Evolutionary conservation across 2,888 invertebrate genomes (phyloP), one percentile per base, ranked within the genome.

Genomic region (Blastobasis adustella): DNA sequence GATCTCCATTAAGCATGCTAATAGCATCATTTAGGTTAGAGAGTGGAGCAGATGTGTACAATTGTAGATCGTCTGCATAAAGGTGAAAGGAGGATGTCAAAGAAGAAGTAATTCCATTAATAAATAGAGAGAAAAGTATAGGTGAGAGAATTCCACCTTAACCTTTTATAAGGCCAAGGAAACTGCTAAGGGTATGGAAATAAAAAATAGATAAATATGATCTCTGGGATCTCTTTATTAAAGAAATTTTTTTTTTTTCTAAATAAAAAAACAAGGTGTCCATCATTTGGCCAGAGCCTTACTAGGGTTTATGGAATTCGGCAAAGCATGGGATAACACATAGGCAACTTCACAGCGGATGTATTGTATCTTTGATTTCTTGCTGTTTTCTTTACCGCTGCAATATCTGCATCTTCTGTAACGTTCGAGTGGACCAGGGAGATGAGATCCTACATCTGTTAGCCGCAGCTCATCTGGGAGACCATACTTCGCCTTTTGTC

Each of bases 311-410:
- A 5, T 23, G n/a, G 10, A 23, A 43, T 9, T 46, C 9, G 23
- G n/a, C 9, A 8, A 40, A 40, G 41, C 36, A 46, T 10, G 45
- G 10, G 41, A 7, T 46, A 10, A 45, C 38, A 40, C 44, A 45
- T 9, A 50, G 7, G 42, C n/a, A 38, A 50, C 45, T 37, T 48
- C 37, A 48, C 47, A 40, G 23, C 23, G 40, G 44, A 51, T 53
- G 53, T 59, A 60, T 39, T 55, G 52, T 8, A 59, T 53, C 23
- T 58, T 59, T n/a, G 56, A 58, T 52, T 55, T 58, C 41, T 58
- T 58, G 50, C 46, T 47, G 45, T 52, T 59, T 9, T 8, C 52
- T 43, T 53, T 55, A 47, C 56, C 53, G 55, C 58, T 59, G 53
- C 56, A 61, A 49, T 45, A 47, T 43, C 57, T 54, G 54, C 59